Percentiles rank a stretch among this genome's conserved stretches.
Conservation (phyloP, 2,797 vertebrate genomes). For the Antennarius maculatus region DNA sequence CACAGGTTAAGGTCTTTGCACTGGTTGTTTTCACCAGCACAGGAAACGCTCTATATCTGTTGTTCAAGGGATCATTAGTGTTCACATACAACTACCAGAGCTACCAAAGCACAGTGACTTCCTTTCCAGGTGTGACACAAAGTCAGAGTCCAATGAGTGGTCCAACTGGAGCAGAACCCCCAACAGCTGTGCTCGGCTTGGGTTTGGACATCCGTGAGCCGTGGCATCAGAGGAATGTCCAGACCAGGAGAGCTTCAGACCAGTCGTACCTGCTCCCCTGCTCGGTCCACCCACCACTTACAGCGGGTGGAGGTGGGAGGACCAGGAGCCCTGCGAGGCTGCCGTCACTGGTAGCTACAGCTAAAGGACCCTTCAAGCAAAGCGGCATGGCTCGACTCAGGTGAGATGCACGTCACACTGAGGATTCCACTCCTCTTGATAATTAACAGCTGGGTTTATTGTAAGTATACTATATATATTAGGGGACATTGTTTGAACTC, state of each 20-base stretch:
- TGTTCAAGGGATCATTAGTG: neutral
- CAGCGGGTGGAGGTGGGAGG: conserved; percentile 12
- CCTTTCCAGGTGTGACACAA: conserved; percentile 19
- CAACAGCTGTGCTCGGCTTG: conserved; percentile 36
- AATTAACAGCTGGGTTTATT: neutral
- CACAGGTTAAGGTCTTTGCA: conserved; percentile 3
- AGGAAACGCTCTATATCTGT: no score
- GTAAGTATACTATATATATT: neutral
- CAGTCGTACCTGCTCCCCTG: conserved; percentile 53
- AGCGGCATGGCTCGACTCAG: conserved; percentile 65
- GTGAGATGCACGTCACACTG: conserved; percentile 43
- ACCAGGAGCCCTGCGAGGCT: conserved; percentile 62
- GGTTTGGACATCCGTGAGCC: conserved; percentile 43
- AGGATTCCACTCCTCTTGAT: neutral
- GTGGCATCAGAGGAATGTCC: conserved; percentile 47
- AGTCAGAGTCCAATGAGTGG: conserved; percentile 59
- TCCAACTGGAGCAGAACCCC: conserved; percentile 31
- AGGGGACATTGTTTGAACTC: neutral
- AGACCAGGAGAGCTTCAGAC: conserved; percentile 40
- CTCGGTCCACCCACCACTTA: conserved; percentile 41
- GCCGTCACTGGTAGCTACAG: conserved; percentile 58
- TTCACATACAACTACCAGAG: neutral
- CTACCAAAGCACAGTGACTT: neutral
- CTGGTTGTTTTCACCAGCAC: neutral
- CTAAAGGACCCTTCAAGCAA: conserved; percentile 42